Evolutionary conservation across 2,113 vertebrate species (phyloP), one percentile per base, ranked within the genome.

Genomic region (Pseudopodoces humilis): DNA sequence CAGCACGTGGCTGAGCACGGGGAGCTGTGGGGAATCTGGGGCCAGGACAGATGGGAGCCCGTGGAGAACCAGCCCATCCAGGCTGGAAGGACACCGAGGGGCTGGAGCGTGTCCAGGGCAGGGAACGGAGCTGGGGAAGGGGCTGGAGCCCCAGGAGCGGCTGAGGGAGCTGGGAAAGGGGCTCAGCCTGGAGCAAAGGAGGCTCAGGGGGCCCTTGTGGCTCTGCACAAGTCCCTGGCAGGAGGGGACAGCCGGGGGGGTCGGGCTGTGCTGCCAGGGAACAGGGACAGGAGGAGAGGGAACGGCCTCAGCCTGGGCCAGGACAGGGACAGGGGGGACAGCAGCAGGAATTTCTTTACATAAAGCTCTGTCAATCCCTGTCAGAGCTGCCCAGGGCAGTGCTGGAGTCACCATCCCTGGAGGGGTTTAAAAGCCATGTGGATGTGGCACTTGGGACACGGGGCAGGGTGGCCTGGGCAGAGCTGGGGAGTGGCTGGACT

Each of bases 41-140:
- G 55, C 37, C 37, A 23, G 56, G 52, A 25, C 8, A 20, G 46
- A 10, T 7, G 6, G 60, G 49, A 78, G 5, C 30, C 20, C 10
- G 0, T 0, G 2, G 53, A 41, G 33, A 50, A 17, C 0, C 1
- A 7, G 6, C 35, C 10, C 0, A 0, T 30, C 43, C 41, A 37
- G 49, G 39, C 21, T 71, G 46, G 55, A 72, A 6, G 8, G 46
- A 5, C 24, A 4, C 0, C 0, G 23, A 52, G 44, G 37, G 60
- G 15, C 86, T 67, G 46, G 37, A 33, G 37, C 0, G 1, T 64
- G 49, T 56, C 25, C 65, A 65, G 67, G 35, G 35, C 0, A 74
- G 44, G 60, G 46, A 44, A 30, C 0, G 1, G 69, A 11, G 60
- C 52, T 50, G 76, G 58, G 53, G 53, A 47, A 87, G 41, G 56